A percentile compares a stretch with the other conserved stretches of the same genome.
phyloP scores from a whole-genome alignment of 2,888 invertebrate genomes.

The Nemoura dubitans region DNA sequence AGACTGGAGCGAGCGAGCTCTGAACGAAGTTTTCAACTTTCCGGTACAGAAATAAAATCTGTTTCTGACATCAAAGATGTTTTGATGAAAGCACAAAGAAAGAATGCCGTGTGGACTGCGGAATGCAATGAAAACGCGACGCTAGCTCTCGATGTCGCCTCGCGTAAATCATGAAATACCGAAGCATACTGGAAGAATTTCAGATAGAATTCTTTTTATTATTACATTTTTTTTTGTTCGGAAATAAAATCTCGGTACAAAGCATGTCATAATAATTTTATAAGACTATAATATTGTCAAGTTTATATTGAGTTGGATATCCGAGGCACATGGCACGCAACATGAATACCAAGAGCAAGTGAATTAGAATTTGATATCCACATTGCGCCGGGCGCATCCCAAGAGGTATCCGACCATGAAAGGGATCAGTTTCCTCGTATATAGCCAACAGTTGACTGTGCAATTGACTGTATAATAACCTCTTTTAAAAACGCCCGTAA shows the following conservation, averaged over 20 bases:
- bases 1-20: background rate
- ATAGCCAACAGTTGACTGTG: background rate
- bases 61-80: constrained; percentile 12
- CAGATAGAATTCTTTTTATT: background rate
- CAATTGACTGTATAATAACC: background rate
- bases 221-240: background rate
- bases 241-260: constrained; percentile 3
- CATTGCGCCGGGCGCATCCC: background rate
- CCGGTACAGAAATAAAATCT: background rate
- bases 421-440: background rate
- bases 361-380: background rate
- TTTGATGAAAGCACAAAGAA: constrained; percentile 12
- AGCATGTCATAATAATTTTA: background rate
- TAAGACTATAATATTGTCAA: background rate
- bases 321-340: background rate
- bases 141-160: background rate
- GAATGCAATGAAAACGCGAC: background rate
- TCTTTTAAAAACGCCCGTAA: background rate
- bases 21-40: background rate
- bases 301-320: background rate
- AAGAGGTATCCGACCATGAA: background rate
- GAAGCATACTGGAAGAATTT: background rate
- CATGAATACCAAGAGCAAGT: background rate
- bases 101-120: background rate
- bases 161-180: background rate